Percentiles rank a stretch among this genome's conserved stretches.
Evolutionary conservation across 2,888 invertebrate genomes (phyloP).

Genomic region (Acleris literana): DNA sequence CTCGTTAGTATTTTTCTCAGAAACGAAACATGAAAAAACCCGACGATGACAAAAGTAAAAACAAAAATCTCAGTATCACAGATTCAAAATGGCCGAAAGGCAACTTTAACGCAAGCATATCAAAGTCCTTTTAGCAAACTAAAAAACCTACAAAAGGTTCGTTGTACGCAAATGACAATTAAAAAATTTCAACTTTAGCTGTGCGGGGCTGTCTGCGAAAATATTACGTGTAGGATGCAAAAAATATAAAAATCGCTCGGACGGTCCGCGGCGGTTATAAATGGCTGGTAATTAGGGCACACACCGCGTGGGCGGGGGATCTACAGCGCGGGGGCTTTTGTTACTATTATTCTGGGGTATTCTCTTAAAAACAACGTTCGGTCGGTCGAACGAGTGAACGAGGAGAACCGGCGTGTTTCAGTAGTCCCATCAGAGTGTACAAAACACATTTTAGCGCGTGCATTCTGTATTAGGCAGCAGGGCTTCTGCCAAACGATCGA

Average conservation of each 20-base stretch:
- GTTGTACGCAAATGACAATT: conserved; percentile 43
- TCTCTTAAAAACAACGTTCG: too few relatives aligned
- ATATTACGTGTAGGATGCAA: conserved; percentile 63
- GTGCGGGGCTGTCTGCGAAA: conserved; percentile 58
- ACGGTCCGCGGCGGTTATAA: conserved; percentile 70
- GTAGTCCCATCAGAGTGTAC: too few relatives aligned
- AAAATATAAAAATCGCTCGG: conserved; percentile 73
- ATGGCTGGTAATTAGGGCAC: conserved; percentile 77
- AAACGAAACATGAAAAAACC: neutral
- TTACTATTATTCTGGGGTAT: too few relatives aligned
- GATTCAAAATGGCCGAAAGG: conserved; percentile 3
- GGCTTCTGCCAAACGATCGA: too few relatives aligned
- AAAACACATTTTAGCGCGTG: too few relatives aligned
- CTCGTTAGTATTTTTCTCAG: neutral
- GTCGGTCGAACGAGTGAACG: too few relatives aligned
- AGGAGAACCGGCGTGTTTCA: too few relatives aligned
- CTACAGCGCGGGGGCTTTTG: conserved; percentile 44
- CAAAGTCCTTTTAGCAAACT: conserved; percentile 34
- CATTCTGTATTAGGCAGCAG: too few relatives aligned
- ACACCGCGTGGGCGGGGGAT: conserved; percentile 51
- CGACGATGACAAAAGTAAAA: neutral
- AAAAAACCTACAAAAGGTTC: conserved; percentile 31
- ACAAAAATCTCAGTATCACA: neutral
- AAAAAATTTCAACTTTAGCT: conserved; percentile 47
- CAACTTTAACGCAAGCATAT: conserved; percentile 24